A percentile compares a stretch with the other conserved stretches of the same genome.
phyloP scores from a whole-genome alignment of 2,113 vertebrate species.

The Pogona vitticeps region DNA sequence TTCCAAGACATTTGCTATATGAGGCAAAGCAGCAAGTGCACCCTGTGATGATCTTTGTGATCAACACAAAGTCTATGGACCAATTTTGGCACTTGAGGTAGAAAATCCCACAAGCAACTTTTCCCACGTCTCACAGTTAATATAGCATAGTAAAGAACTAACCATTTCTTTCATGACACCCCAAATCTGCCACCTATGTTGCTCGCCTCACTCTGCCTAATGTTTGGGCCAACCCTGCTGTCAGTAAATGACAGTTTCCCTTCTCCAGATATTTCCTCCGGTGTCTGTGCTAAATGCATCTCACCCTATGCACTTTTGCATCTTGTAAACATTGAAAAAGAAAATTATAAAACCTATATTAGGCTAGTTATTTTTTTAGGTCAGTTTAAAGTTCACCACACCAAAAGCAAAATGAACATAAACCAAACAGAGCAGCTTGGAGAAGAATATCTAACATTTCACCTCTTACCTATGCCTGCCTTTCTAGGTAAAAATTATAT shows the following conservation, averaged over 20 bases:
- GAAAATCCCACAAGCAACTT: neutral
- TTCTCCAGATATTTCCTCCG: neutral
- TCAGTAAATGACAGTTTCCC: neutral
- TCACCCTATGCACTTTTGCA: rapidly evolving
- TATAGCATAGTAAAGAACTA: too few species aligned
- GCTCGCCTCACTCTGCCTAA: neutral
- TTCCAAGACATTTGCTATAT: neutral
- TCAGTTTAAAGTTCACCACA: neutral
- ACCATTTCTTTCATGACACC: too few species aligned
- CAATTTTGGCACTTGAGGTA: neutral
- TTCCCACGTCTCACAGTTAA: neutral
- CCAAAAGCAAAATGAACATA: too few species aligned
- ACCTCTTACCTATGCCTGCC: neutral
- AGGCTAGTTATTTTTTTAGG: neutral
- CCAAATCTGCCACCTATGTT: neutral
- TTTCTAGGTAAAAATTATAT: neutral
- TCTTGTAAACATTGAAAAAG: neutral
- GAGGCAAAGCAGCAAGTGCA: neutral
- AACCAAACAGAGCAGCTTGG: neutral
- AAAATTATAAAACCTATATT: neutral
- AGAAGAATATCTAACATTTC: neutral
- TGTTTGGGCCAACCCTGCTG: neutral
- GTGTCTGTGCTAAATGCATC: neutral
- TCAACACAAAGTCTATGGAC: neutral
- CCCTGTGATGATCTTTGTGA: neutral